Conservation (phyloP, 2,797 vertebrate species). For the Fratercula arctica region DNA sequence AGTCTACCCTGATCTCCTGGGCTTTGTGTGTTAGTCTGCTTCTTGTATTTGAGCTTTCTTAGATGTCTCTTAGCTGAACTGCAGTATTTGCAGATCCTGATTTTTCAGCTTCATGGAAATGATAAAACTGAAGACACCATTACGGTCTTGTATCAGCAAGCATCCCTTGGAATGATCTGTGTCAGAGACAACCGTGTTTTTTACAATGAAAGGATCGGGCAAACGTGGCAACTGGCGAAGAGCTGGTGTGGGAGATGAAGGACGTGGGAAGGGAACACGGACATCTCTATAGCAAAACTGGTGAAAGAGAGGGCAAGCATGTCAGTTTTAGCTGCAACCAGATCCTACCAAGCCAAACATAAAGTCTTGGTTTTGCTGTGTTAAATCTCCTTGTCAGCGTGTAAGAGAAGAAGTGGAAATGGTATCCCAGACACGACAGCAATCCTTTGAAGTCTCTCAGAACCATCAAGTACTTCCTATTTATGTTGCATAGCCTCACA, state of each 20-base stretch:
- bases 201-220: not conserved
- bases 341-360: not conserved
- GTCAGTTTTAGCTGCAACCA: not conserved
- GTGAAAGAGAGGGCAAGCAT: not conserved
- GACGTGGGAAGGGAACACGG: not conserved
- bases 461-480: not conserved
- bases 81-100: not conserved
- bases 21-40: not conserved
- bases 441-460: not conserved
- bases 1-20: not conserved
- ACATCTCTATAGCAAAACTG: not conserved
- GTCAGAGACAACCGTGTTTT: not conserved
- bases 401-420: not conserved
- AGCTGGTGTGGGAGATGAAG: not conserved
- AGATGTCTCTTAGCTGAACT: not conserved
- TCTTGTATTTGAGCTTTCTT: not conserved
- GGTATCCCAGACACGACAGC: not conserved
- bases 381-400: not conserved
- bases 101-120: not conserved
- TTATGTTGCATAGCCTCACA: not conserved
- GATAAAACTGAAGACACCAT: not conserved
- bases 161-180: not conserved
- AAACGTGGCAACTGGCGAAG: not conserved
- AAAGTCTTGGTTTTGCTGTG: not conserved
- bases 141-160: not conserved